A percentile compares a stretch with the other conserved stretches of the same genome.
Evolutionary conservation across 1,140 invertebrate species (phyloP).

Genomic region (Nasonia vitripennis): DNA sequence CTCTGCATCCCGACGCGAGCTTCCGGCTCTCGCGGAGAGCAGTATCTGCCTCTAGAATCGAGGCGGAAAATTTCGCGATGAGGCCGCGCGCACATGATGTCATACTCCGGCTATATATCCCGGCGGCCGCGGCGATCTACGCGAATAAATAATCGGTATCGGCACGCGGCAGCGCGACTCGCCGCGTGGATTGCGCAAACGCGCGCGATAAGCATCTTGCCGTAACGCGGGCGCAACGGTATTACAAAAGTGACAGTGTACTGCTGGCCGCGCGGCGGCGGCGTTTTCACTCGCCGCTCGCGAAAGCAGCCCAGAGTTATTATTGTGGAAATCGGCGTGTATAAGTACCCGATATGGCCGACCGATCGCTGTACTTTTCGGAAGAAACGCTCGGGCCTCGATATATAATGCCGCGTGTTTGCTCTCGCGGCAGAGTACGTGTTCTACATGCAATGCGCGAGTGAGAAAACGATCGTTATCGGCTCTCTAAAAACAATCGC

Average conservation of each 20-base stretch:
- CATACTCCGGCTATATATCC: background rate
- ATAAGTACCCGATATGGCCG: background rate
- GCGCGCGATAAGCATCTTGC: constrained; percentile 58
- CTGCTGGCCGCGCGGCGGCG: constrained; percentile 52
- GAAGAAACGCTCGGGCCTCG: background rate
- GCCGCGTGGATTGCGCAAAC: background rate
- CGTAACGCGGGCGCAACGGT: constrained; percentile 66
- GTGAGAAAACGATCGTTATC: background rate
- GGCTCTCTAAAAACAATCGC: no score
- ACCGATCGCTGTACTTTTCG: background rate
- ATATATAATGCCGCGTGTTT: no score
- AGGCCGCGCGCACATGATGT: background rate
- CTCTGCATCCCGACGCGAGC: background rate
- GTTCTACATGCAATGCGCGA: background rate
- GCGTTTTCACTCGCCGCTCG: constrained; percentile 66
- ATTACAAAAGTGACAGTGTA: constrained; percentile 72
- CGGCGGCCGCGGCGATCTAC: background rate
- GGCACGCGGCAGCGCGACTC: background rate
- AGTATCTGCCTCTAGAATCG: background rate
- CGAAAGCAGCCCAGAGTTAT: constrained; percentile 31
- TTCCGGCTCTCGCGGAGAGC: background rate
- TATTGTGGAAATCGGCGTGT: background rate
- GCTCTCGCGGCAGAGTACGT: no score
- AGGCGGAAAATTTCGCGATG: background rate
- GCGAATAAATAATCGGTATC: constrained; percentile 39